Conservation (phyloP, 2,797 vertebrate genomes). For the Channallabes apus region DNA sequence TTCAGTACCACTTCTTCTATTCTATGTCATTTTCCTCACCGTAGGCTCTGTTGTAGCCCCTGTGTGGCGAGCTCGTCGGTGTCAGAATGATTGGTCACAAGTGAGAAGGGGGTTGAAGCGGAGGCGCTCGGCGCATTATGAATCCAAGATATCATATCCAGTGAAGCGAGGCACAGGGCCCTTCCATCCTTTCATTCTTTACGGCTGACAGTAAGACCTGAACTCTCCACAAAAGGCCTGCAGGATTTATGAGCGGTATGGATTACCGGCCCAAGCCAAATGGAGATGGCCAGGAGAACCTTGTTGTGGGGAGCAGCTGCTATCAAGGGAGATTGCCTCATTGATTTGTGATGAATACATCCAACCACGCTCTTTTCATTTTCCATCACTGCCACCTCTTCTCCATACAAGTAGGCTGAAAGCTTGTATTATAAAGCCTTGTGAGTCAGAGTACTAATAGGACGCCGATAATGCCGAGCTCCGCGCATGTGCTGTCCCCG, state of each 20-base stretch:
- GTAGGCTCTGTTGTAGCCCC: not conserved
- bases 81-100: conserved; percentile 42
- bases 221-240: conserved; percentile 27
- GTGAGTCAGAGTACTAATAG: conserved; percentile 33
- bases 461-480: conserved; percentile 25
- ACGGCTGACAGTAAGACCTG: conserved; percentile 23
- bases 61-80: conserved; percentile 9
- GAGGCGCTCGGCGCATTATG: conserved; percentile 32
- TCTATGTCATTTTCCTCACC: conserved; percentile 8
- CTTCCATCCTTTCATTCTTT: conserved; percentile 22
- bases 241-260: conserved; percentile 47
- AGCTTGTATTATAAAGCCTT: conserved; percentile 41
- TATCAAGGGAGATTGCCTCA: conserved; percentile 49
- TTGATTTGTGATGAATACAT: conserved; percentile 64
- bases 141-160: conserved; percentile 41
- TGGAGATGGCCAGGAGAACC: conserved; percentile 30
- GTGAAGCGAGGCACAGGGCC: conserved; percentile 18
- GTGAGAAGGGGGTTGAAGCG: conserved; percentile 22
- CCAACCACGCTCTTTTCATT: conserved; percentile 36
- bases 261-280: conserved; percentile 43
- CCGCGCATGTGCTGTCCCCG: not conserved
- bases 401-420: conserved; percentile 32
- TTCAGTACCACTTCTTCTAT: not conserved
- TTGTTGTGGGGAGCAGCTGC: conserved; percentile 25
- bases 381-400: conserved; percentile 37